These are phyloP conservation scores for Imbricaverruca yamaguchii DNA, from an alignment of 2,888 invertebrate species.

Conservation along the genomic window DNA sequence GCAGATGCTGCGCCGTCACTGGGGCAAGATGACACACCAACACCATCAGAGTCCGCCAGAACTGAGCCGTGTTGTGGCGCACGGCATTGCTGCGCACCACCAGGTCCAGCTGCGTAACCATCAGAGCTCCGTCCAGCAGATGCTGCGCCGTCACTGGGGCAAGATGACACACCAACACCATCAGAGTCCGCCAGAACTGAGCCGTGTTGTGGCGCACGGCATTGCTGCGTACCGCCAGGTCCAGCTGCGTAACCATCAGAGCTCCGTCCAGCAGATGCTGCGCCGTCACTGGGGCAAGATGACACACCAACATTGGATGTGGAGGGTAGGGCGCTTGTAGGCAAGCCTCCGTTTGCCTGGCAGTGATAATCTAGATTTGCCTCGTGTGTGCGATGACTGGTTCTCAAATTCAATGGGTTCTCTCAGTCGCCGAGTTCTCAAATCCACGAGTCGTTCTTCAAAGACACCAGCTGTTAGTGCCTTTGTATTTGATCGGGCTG, in stretches of 20 bases:
- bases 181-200: too few species aligned
- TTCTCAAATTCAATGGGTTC: too few species aligned
- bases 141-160: not conserved
- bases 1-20: not conserved
- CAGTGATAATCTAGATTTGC: too few species aligned
- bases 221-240: not conserved
- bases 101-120: not conserved
- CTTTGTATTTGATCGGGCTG: too few species aligned
- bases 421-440: too few species aligned
- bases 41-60: too few species aligned
- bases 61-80: not conserved
- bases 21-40: not conserved
- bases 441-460: too few species aligned
- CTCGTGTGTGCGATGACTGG: too few species aligned
- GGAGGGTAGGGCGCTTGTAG: too few species aligned
- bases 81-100: not conserved
- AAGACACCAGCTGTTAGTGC: too few species aligned
- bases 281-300: not conserved
- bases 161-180: not conserved
- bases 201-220: not conserved
- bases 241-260: not conserved
- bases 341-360: too few species aligned
- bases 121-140: not conserved
- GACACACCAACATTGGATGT: not conserved
- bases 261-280: conserved; percentile 1